Evolutionary conservation across 1,140 invertebrate species (phyloP), one percentile per base, ranked within the genome.

Genomic region (Dendrolimus punctatus): DNA sequence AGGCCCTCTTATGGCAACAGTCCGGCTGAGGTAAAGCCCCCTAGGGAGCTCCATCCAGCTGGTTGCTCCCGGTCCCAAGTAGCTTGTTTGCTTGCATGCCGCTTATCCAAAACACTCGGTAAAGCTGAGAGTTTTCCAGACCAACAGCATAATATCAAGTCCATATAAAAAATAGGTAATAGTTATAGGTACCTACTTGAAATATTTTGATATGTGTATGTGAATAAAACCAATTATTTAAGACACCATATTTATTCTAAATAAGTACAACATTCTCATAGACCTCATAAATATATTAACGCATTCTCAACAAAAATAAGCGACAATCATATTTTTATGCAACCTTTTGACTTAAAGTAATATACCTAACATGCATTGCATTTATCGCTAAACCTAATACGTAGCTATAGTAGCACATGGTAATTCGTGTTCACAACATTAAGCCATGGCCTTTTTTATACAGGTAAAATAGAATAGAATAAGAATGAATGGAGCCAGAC

Each of bases 231-330:
- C 38, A 43, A 40, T 47, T 8, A 38, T 53, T 52, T 23, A 53
- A 65, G 72, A 76, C 75, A 80, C 68, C 73, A 66, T 71, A 58
- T 81, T 81, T 74, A 81, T 77, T 75, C 70, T 69, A 79, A 81
- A 76, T 64, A 23, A 23, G 23, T 23, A 76, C 66, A 76, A 73
- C 68, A 64, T 64, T 68, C 40, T 62, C 68, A 62, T 69, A 70
- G 65, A 73, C 48, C 48, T 65, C 53, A 38, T 38, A 64, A 64
- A 62, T 55, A 67, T 71, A 73, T 57, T 7, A 68, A 70, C 55
- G 51, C 59, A 70, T 62, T 23, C 41, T 61, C 39, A 68, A 68
- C 61, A 61, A 70, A 69, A 61, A 49, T 36, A 70, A 70, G 62
- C 60, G 56, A 65, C 53, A 49, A 58, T 55, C 46, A 47, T 60